Conservation (phyloP, 2,113 vertebrate species). For the Anolis carolinensis region DNA sequence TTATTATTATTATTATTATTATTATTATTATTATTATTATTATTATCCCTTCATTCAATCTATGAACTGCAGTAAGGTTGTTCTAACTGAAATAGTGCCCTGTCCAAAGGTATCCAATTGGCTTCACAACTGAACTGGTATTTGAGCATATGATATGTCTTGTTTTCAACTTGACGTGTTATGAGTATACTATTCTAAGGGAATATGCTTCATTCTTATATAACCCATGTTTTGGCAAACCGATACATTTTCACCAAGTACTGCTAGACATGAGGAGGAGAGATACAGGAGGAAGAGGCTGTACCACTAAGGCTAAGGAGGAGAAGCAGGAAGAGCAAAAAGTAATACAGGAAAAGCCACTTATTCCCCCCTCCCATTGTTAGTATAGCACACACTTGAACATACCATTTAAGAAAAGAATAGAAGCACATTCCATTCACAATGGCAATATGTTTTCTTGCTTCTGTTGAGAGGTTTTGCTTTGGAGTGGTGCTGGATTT, state of each 20-base stretch:
- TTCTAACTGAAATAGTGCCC: neutral
- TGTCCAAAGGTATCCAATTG: neutral
- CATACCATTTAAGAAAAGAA: neutral
- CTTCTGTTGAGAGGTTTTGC: neutral
- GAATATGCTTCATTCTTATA: neutral
- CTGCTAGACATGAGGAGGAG: too few species aligned
- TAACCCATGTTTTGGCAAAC: neutral
- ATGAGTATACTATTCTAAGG: neutral
- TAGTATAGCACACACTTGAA: slow-evolving; percentile 19
- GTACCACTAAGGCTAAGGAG: neutral
- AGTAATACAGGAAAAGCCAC: neutral
- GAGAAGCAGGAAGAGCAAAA: neutral
- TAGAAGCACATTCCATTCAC: slow-evolving; percentile 8
- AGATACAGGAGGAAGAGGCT: neutral
- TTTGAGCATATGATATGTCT: neutral
- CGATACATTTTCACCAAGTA: neutral
- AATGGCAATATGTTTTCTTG: neutral
- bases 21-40: too few species aligned
- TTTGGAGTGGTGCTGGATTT: slow-evolving; percentile 25
- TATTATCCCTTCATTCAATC: neutral
- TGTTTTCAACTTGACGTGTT: neutral
- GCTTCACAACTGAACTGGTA: neutral
- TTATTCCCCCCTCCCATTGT: neutral
- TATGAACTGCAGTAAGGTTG: neutral
- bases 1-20: too few species aligned